Conservation (phyloP, 2,888 invertebrate species). For the Dicyrtomina minuta region DNA sequence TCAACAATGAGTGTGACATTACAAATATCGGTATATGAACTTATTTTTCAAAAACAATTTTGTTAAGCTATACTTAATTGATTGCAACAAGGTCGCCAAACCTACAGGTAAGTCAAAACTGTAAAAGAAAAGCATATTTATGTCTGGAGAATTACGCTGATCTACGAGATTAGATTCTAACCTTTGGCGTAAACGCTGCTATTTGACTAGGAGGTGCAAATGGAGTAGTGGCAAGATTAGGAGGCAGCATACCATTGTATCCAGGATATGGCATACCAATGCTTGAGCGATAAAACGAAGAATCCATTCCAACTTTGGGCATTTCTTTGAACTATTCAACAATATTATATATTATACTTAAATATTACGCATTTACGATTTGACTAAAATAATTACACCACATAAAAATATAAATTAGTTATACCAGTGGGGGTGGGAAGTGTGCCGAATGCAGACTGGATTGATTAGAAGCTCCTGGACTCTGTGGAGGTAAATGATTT, state of each 20-base stretch:
- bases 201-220: constrained; percentile 86
- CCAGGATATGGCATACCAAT: constrained; percentile 72
- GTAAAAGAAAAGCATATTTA: no score
- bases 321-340: constrained; percentile 76
- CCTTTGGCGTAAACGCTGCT: constrained; percentile 86
- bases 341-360: background rate
- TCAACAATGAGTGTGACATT: no score
- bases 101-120: no score
- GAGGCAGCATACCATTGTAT: constrained; percentile 74
- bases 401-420: constrained; percentile 7
- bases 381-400: constrained; percentile 12
- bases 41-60: no score
- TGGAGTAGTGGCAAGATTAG: constrained; percentile 75
- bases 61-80: no score
- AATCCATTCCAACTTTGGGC: constrained; percentile 77
- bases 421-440: constrained; percentile 69
- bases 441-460: constrained; percentile 56
- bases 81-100: no score
- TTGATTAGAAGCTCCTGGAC: constrained; percentile 58
- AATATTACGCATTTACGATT: background rate
- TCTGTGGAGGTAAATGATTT: constrained; percentile 63
- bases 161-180: no score
- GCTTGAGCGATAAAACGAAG: constrained; percentile 75
- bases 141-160: no score
- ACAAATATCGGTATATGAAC: no score